Evolutionary conservation across 2,797 vertebrate genomes (phyloP), one percentile per base, ranked within the genome.

Genomic region (Neomorphus geoffroyi): DNA sequence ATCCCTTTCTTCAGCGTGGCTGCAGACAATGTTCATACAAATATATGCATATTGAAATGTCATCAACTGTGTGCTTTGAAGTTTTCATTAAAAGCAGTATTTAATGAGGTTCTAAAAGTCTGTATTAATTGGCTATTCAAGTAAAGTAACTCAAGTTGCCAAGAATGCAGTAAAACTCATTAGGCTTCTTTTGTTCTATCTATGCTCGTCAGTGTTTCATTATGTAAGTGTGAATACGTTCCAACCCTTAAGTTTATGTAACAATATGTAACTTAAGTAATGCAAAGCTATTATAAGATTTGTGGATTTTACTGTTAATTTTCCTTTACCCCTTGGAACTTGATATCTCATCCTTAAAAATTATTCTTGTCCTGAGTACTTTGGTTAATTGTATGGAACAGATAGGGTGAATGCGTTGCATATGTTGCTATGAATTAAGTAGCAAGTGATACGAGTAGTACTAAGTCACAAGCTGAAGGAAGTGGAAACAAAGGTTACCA

Each of bases 81-180:
- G 53, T 96, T 96, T 97, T 95, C 91, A 92, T 97, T 94, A 90
- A 97, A 92, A 95, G 66, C 86, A 82, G 70, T 97, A 94, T 90
- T 95, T 96, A 91, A 95, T 92, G 35, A 94, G 60, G 33, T 89
- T 90, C 89, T 95, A 91, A 94, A 96, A 96, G 79, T 96, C 83
- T 80, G 69, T 96, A 86, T 95, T 95, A 94, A 94, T 97, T 97
- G 96, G 84, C 90, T 90, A 48, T 96, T 97, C 80, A 86, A 67
- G 80, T 95, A 85, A 96, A 96, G 92, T 93, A 91, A 96, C 82
- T 93, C 90, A 95, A 94, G 80, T 96, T 96, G 94, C 93, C 95
- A 94, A 91, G 90, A 97, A 80, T 7, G 33, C 96, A 93, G 88
- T 79, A 93, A 93, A 98, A 96, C 87, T 96, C 88, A 94, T 82